These are phyloP conservation scores for Tauraco hartlaubi DNA, from an alignment of 2,797 vertebrate genomes.

Conservation along the genomic window DNA sequence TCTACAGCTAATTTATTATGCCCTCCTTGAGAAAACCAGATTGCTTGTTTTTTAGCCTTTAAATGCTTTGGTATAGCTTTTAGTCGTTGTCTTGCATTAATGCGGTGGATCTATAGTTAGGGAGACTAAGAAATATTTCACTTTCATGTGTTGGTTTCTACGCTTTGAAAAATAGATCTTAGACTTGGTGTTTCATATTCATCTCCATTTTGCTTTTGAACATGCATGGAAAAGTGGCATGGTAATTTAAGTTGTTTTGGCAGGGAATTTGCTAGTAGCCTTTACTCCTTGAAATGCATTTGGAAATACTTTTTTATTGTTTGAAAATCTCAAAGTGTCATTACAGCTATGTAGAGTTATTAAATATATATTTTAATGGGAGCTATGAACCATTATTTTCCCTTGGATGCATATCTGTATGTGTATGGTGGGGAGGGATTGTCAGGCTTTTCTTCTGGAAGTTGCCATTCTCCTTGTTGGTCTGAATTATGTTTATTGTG, in stretches of 20 bases:
- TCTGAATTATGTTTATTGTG: slow-evolving; percentile 22
- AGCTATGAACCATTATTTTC: neutral
- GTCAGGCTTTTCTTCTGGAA: slow-evolving; percentile 14
- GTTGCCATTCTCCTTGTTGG: neutral
- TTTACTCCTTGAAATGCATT: slow-evolving; percentile 39
- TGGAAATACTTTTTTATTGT: slow-evolving; percentile 41
- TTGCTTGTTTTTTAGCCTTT: slow-evolving; percentile 72
- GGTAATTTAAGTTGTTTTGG: slow-evolving; percentile 67
- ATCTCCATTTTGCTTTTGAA: slow-evolving; percentile 67
- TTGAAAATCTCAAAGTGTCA: slow-evolving; percentile 21
- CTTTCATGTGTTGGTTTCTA: slow-evolving; percentile 59
- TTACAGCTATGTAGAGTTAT: slow-evolving; percentile 7
- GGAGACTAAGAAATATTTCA: slow-evolving; percentile 61
- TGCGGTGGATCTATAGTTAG: slow-evolving; percentile 59
- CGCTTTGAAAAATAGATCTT: slow-evolving; percentile 74
- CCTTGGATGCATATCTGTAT: neutral
- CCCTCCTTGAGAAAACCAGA: slow-evolving; percentile 74
- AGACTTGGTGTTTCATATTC: slow-evolving; percentile 62
- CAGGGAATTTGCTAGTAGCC: slow-evolving; percentile 34
- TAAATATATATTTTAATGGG: slow-evolving; percentile 38
- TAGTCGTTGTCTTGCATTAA: slow-evolving; percentile 75
- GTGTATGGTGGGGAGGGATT: neutral
- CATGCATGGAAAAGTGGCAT: slow-evolving; percentile 25
- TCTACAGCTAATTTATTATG: slow-evolving; percentile 77
- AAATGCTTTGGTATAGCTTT: slow-evolving; percentile 70